Evolutionary conservation across 2,113 vertebrate genomes (phyloP).

Genomic region (Gambusia holbrooki): DNA sequence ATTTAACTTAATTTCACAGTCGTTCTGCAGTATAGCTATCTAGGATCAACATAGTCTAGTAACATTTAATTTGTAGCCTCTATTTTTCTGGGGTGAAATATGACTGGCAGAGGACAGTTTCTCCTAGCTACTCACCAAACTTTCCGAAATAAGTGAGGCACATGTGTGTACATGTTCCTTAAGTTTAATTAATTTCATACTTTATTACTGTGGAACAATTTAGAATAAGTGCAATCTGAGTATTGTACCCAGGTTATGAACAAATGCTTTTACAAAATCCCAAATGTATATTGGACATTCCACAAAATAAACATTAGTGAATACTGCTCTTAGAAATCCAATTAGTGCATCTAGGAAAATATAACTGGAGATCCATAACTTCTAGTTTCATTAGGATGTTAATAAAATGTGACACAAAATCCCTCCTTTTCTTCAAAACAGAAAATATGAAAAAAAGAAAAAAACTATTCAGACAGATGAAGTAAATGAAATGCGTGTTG

Average conservation of each 20-base stretch:
- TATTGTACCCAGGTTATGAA: not conserved
- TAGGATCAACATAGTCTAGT: not conserved
- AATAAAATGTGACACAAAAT: not conserved
- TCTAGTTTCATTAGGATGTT: not conserved
- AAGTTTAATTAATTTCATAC: too few species aligned
- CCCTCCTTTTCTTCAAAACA: not conserved
- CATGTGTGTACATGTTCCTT: too few species aligned
- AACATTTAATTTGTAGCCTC: too few species aligned
- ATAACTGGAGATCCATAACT: not conserved
- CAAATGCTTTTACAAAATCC: not conserved
- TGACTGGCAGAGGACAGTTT: too few species aligned
- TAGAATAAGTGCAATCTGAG: not conserved
- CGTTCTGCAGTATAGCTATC: too few species aligned
- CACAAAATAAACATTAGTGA: not conserved
- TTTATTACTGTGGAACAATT: not conserved
- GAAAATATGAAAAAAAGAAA: not conserved
- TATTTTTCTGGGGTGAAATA: too few species aligned
- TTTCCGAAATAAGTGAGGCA: too few species aligned
- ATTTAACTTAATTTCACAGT: too few species aligned
- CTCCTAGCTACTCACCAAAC: too few species aligned
- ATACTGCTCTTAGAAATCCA: not conserved
- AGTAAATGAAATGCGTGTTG: not conserved
- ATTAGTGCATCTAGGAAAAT: not conserved
- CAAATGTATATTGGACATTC: not conserved
- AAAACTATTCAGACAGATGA: not conserved